These are phyloP conservation scores for Pempheris klunzingeri DNA, from an alignment of 2,797 vertebrate genomes.

Conservation along the genomic window DNA sequence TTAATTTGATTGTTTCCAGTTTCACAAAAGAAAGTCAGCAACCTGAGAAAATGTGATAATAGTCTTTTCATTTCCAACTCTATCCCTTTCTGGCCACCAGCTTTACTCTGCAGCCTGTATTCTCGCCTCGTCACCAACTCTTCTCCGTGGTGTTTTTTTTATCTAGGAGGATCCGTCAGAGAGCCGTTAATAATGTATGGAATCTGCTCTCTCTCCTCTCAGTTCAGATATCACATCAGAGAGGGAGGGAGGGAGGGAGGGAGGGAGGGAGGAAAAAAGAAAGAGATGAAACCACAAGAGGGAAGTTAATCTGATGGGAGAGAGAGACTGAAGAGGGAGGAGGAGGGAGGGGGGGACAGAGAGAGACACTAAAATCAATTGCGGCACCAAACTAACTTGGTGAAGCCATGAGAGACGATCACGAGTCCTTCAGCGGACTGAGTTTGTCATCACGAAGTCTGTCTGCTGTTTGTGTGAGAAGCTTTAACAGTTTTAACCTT, in stretches of 20 bases:
- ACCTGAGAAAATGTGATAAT: neutral
- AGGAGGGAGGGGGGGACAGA: neutral
- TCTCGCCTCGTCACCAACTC: neutral
- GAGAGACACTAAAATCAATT: no score
- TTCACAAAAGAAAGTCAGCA: neutral
- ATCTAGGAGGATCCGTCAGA: no score
- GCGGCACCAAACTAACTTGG: neutral
- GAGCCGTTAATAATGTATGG: constrained; percentile 23
- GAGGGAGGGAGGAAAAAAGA: neutral
- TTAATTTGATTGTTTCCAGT: neutral
- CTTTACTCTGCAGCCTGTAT: neutral
- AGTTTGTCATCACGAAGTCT: constrained; percentile 12
- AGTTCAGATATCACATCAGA: constrained; percentile 10
- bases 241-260: neutral
- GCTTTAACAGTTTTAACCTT: no score
- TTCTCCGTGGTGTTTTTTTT: constrained; percentile 16
- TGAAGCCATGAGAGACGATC: neutral
- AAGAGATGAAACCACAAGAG: neutral
- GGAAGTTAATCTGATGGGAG: no score
- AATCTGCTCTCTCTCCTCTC: neutral
- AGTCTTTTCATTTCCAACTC: neutral
- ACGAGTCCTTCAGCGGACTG: neutral
- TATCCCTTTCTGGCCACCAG: neutral
- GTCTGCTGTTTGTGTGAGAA: neutral
- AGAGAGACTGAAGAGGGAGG: neutral